Base-by-base conservation (phyloP, 1,140 invertebrate species). In the Megalopta genalis region DNA sequence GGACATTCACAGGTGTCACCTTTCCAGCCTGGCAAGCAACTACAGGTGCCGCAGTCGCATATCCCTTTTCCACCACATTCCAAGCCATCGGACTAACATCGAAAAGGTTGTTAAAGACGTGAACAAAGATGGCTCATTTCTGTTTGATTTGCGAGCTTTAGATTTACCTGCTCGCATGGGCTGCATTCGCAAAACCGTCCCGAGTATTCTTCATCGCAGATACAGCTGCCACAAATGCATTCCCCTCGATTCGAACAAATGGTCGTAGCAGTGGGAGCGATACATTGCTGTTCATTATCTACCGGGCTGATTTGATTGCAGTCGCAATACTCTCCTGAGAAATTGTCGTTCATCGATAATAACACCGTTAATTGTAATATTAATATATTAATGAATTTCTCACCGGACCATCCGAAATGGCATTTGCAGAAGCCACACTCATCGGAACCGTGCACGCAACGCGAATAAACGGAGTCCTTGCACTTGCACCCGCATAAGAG, bases 401-500 rank as follows among this genome's bases (percentile, higher is more conserved):
- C 86, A 86, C 88, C 87, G 18, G 87, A 88, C 86, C 85, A 89
- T 16, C 86, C 87, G 18, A 54, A 54, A 62, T 90, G 66, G 62
- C 88, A 90, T 73, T 85, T 87, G 65, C 89, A 90, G 27, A 88
- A 72, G 1, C 90, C 88, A 32, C 90, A 90, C 37, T 89, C 85
- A 21, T 90, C 80, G 5, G 73, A 70, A 0, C 88, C 89, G 27
- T 88, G 81, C 27, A 80, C 39, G 32, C 89, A 90, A 37, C 71
- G 62, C 4, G 80, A 69, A 49, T 52, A 73, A 16, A 84, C 66
- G 27, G 37, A 42, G 23, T 75, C 72, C 39, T 84, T 81, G 65
- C 88, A 90, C 49, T 86, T 75, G 49, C 88, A 90, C 23, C 87
- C 88, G 32, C 88, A 90, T 2, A 88, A 39, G 1, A 90, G 64